Base-by-base conservation (phyloP, 2,113 vertebrate genomes). In the Rhinoderma darwinii region DNA sequence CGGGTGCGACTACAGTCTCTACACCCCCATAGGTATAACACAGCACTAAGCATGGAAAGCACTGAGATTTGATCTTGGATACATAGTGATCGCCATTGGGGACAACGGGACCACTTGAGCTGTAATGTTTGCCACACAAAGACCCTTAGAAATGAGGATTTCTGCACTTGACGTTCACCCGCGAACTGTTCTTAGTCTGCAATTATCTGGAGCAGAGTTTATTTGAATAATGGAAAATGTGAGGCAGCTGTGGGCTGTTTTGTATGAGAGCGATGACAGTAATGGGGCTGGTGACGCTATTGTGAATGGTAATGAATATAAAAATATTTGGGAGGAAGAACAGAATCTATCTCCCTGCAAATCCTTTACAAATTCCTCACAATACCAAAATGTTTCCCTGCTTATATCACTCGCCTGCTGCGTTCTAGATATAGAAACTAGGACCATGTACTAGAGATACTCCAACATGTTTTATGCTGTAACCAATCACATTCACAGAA, bases 281-380 rank as follows among this genome's bases (percentile, higher is more conserved):
- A 86, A 78, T 70, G 27, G 44, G 39, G 74, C 84, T 72, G 76
- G 80, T 80, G 84, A 86, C 44, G 61, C 44, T 80, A 86, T 80
- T 86, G 75, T 79, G 15, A 32, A 63, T 47, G 50, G 77, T 84
- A 84, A 84, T 70, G 78, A 73, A 50, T 22, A 39, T 85, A 50
- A 76, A 66, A 85, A 76, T 61, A 77, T 85, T 77, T 75, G 44
- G 83, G 54, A 77, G 51, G 27, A 66, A n/a, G 30, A 85, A 75
- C 25, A 27, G 32, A 56, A 47, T 66, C 74, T 44, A 25, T 77
- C 54, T 47, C 41, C 74, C 73, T 63, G 56, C 15, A 63, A 32
- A 77, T 66, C 56, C 73, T n/a, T n/a, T 85, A 22, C 74, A 77
- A 8, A 76, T 77, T 61, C 72, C 50, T 74, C 44, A 84, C 83